Percentiles rank a stretch among this genome's conserved stretches.
phyloP scores from a whole-genome alignment of 2,888 invertebrate genomes.

The Pristionchus arcanus region DNA sequence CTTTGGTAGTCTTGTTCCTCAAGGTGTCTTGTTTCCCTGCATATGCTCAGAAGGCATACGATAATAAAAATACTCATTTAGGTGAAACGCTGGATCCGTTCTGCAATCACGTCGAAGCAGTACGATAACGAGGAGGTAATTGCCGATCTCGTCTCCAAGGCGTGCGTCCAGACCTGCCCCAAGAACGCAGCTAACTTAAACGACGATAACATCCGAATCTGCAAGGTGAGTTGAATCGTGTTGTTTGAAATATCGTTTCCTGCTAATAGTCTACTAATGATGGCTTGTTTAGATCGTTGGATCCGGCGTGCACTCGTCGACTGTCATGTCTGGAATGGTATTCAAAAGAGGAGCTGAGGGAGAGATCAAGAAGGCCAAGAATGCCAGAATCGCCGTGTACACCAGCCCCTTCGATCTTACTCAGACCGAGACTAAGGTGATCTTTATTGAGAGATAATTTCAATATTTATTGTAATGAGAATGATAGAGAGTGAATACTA shows the following conservation, averaged over 20 bases:
- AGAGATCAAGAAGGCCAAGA: too few species aligned
- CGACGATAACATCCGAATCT: conserved; percentile 96
- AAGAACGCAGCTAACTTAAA: conserved; percentile 85
- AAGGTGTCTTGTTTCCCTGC: too few species aligned
- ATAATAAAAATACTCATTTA: too few species aligned
- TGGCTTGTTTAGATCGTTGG: too few species aligned
- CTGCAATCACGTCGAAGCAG: conserved; percentile 96
- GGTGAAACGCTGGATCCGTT: conserved; percentile 82
- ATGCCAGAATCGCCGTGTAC: conserved; percentile 94
- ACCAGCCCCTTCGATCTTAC: conserved; percentile 96
- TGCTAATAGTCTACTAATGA: too few species aligned
- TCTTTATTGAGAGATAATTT: too few species aligned
- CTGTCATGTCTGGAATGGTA: conserved; percentile 96
- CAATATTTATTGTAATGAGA: too few species aligned
- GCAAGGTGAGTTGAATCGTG: conserved; percentile 84
- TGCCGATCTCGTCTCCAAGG: conserved; percentile 89
- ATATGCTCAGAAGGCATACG: too few species aligned
- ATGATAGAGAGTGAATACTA: too few species aligned
- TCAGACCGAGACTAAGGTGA: conserved; percentile 97
- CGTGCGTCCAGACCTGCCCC: conserved; percentile 84
- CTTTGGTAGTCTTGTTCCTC: too few species aligned
- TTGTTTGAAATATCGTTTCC: too few species aligned
- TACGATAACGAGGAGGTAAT: conserved; percentile 97
- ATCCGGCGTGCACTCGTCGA: conserved; percentile 73
- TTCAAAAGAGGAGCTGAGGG: conserved; percentile 97